Evolutionary conservation across 2,888 invertebrate species (phyloP), one percentile per base, ranked within the genome.

Genomic region (Agriotes lineatus): DNA sequence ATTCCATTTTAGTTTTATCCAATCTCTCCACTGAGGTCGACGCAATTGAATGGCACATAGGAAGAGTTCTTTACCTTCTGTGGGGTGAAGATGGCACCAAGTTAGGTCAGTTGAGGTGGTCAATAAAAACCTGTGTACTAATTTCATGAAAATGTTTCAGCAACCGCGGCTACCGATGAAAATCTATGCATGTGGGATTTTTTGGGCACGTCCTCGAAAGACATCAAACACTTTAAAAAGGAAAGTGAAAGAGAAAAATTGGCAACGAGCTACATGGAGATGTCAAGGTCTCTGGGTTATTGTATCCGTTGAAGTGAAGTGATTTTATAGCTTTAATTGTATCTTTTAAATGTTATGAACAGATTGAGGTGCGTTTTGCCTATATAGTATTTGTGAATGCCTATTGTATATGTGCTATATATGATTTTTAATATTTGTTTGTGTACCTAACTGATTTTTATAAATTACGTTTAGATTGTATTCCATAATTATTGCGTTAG

Each of bases 161-260:
- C 42, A 12, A 67, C 67, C 12, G 67, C 61, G 18, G 61, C 54
- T 5, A 42, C 61, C 2, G 67, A 67, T 42, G 61, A 67, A 62
- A 67, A 56, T n/a, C 18, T 67, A 16, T 67, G 61, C 14, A 39
- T 67, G 1, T 67, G 67, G 67, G 33, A 67, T 9, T 67, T 67
- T 57, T 33, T 67, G 2, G 67, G 67, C 16, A 57, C 16, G n/a
- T 44, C 56, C 2, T 1, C 19, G 2, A 19, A 60, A 19, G 33
- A 12, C 1, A 20, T 22, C 7, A 50, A 65, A n/a, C 16, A 18
- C 18, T 42, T 30, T 14, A 67, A 39, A 54, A 30, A 42, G 1
- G 22, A 16, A 1, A 33, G 12, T 10, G 30, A 56, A 14, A 42
- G 9, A 54, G 6, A 12, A 12, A 54, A 62, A 7, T 2, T 18